phyloP scores from a whole-genome alignment of 2,888 invertebrate species.

The Drosophila demipolita region DNA sequence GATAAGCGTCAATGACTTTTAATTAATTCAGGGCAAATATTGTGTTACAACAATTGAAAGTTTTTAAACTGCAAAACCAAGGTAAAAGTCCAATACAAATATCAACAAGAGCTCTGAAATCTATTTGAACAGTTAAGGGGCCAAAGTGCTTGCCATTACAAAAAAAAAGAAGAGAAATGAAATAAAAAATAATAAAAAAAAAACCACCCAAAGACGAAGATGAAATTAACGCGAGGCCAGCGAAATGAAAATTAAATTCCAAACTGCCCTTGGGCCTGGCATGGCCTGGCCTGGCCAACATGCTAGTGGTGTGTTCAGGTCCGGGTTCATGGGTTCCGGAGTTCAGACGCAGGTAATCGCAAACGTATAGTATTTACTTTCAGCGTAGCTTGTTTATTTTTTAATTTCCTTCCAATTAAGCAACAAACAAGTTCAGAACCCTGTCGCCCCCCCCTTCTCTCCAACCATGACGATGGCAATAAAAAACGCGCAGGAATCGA shows the following conservation, averaged over 20 bases:
- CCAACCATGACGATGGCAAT: constrained; percentile 48
- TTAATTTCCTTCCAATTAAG: constrained; percentile 82
- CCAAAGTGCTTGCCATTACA: constrained; percentile 31
- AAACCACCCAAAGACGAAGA: constrained; percentile 49
- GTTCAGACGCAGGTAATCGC: constrained; percentile 70
- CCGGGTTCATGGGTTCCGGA: not conserved
- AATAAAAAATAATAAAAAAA: constrained; percentile 10
- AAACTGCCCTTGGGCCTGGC: constrained; percentile 64
- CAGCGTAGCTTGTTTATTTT: constrained; percentile 78
- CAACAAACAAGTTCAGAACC: constrained; percentile 74
- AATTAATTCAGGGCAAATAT: constrained; percentile 74
- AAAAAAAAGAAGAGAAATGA: constrained; percentile 1
- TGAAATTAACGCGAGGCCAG: constrained; percentile 67
- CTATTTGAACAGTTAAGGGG: constrained; percentile 73
- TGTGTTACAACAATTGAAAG: constrained; percentile 62
- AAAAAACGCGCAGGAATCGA: constrained; percentile 54
- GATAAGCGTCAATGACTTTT: constrained; percentile 72
- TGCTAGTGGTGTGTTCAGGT: constrained; percentile 7
- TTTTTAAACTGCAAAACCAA: constrained; percentile 38
- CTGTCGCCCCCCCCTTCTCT: not conserved
- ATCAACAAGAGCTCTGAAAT: constrained; percentile 63
- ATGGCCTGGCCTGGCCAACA: not conserved
- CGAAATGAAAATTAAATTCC: constrained; percentile 79
- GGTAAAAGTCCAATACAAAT: constrained; percentile 52
- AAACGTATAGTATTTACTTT: constrained; percentile 78